A percentile compares a stretch with the other conserved stretches of the same genome.
Conservation (phyloP, 2,888 invertebrate species). For the Thereva unica region DNA sequence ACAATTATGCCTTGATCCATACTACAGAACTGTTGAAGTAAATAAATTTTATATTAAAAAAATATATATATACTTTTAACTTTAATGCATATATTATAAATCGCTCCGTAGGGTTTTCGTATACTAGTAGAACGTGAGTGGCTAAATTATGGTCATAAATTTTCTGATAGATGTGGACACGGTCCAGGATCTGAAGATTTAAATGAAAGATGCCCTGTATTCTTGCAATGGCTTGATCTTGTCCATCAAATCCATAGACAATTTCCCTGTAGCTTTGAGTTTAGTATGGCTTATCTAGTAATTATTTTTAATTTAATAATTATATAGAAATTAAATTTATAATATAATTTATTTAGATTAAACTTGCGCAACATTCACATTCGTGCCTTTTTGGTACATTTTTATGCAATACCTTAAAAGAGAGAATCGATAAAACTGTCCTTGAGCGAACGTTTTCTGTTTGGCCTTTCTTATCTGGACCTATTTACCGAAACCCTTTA, state of each 20-base stretch:
- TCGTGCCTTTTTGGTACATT: slow-evolving; percentile 97
- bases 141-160: slow-evolving; percentile 98
- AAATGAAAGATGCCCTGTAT: slow-evolving; percentile 97
- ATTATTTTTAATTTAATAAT: slow-evolving; percentile 44
- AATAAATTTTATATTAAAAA: neutral
- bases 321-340: neutral
- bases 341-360: slow-evolving; percentile 68
- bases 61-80: neutral
- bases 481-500: slow-evolving; percentile 83
- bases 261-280: slow-evolving; percentile 93
- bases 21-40: slow-evolving; percentile 90
- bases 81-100: slow-evolving; percentile 2
- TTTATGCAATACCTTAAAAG: slow-evolving; percentile 83
- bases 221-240: slow-evolving; percentile 97
- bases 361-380: slow-evolving; percentile 92
- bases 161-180: slow-evolving; percentile 91
- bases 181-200: slow-evolving; percentile 79
- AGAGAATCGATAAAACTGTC: slow-evolving; percentile 68
- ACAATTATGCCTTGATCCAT: slow-evolving; percentile 89
- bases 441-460: slow-evolving; percentile 77
- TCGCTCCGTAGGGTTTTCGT: slow-evolving; percentile 78
- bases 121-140: slow-evolving; percentile 93
- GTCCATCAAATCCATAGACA: slow-evolving; percentile 88
- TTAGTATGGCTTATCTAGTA: slow-evolving; percentile 90
- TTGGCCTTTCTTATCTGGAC: slow-evolving; percentile 82